phyloP scores from a whole-genome alignment of 2,888 invertebrate genomes.

The Troides helena region DNA sequence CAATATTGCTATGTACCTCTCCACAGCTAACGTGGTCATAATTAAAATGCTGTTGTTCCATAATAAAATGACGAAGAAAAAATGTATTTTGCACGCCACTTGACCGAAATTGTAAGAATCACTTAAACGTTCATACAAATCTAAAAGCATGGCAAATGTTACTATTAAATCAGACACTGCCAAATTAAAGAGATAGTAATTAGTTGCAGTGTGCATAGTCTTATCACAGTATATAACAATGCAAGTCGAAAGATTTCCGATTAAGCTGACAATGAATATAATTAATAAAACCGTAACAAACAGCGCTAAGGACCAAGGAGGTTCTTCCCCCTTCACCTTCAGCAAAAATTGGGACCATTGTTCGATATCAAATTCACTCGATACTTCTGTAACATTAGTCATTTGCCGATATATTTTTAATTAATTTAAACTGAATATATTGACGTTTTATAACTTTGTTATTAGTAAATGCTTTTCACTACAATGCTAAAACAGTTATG shows the following conservation, averaged over 20 bases:
- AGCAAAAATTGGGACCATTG: constrained; percentile 47
- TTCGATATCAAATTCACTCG: constrained; percentile 77
- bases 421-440: neutral
- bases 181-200: constrained; percentile 64
- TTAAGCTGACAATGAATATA: constrained; percentile 49
- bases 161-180: constrained; percentile 64
- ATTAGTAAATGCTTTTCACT: constrained; percentile 18
- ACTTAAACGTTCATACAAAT: constrained; percentile 42
- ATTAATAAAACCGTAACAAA: constrained; percentile 37
- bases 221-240: constrained; percentile 62
- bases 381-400: constrained; percentile 28
- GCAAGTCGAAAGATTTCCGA: constrained; percentile 66
- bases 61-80: constrained; percentile 47
- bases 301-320: constrained; percentile 37
- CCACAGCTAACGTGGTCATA: constrained; percentile 56
- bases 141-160: constrained; percentile 53
- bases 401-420: constrained; percentile 21
- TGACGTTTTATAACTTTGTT: neutral
- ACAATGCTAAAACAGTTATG: constrained; percentile 24
- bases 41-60: constrained; percentile 59
- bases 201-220: constrained; percentile 66
- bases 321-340: constrained; percentile 37
- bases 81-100: constrained; percentile 51
- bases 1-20: constrained; percentile 57
- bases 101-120: constrained; percentile 41